phyloP scores from a whole-genome alignment of 2,888 invertebrate species.

The Andrena trimmerana region DNA sequence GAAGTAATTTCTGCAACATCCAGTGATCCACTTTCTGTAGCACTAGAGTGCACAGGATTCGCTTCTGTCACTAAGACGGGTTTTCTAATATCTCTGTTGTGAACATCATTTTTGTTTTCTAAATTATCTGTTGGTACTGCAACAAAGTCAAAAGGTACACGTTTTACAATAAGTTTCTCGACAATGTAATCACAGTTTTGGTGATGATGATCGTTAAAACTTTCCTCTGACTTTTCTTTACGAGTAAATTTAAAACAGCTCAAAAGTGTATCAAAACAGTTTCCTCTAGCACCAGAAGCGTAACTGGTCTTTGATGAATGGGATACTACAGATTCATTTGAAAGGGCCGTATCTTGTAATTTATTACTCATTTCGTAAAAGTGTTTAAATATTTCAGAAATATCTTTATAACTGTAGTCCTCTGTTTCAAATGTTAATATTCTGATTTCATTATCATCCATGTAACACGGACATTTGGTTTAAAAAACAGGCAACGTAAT shows the following conservation, averaged over 20 bases:
- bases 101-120: not conserved
- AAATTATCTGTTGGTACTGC: constrained; percentile 27
- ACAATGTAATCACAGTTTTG: constrained; percentile 74
- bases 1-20: not conserved
- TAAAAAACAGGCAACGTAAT: not conserved
- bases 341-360: constrained; percentile 1
- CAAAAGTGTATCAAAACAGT: constrained; percentile 24
- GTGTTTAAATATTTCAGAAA: not conserved
- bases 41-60: not conserved
- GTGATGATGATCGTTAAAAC: constrained; percentile 19
- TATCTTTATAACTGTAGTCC: not conserved
- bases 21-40: constrained; percentile 9
- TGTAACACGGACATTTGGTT: not conserved
- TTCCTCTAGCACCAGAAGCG: not conserved
- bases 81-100: not conserved
- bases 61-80: constrained; percentile 3
- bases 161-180: constrained; percentile 75
- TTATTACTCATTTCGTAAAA: constrained; percentile 19
- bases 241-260: constrained; percentile 23
- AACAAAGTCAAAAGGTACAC: constrained; percentile 69
- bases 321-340: constrained; percentile 13
- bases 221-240: not conserved
- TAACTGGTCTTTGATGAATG: not conserved
- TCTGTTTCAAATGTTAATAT: not conserved
- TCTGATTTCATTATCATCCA: not conserved